Evolutionary conservation across 2,797 vertebrate species (phyloP), one percentile per base, ranked within the genome.

Genomic region (Saxicola maurus): DNA sequence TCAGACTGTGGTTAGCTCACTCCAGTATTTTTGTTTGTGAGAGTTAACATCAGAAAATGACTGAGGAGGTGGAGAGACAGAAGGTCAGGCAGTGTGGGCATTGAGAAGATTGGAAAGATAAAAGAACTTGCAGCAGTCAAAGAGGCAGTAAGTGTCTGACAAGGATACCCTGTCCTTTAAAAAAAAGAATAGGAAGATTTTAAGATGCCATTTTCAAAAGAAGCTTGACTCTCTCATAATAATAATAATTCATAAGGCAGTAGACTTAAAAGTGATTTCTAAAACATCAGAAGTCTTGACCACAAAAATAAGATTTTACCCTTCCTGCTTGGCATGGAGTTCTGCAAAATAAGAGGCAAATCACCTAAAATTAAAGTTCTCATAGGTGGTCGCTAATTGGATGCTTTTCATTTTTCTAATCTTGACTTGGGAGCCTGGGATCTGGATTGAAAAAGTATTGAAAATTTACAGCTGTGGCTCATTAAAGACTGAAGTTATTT

Each of bases 31-130:
- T 84, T 85, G 61, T 92, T 95, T 92, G 53, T 82, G 38, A 64
- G 56, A 93, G 49, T 67, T 88, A 91, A 74, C 64, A 80, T 80
- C 24, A 88, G 75, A 86, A 94, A 95, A 92, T 71, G 8, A 89
- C 75, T 77, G 61, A 92, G 92, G 90, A 90, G 78, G 84, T 49
- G 68, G 75, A 68, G 31, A 67, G 43, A 71, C 61, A 45, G 56
- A 38, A 83, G 86, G 91, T 90, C 83, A 89, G 85, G 48, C 38
- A 89, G 51, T 5, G 81, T 85, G 71, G 90, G 83, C 21, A 55
- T 45, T 28, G 38, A 57, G 65, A 78, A 56, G 12, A 48, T 82
- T 30, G 33, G 75, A 86, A 91, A 92, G 71, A 78, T 53, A 82
- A 92, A 95, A 87, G 80, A 89, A 80, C 14, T 38, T 71, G 35